These are phyloP conservation scores for Lonchura striata DNA, from an alignment of 2,113 vertebrate species.

Conservation along the genomic window DNA sequence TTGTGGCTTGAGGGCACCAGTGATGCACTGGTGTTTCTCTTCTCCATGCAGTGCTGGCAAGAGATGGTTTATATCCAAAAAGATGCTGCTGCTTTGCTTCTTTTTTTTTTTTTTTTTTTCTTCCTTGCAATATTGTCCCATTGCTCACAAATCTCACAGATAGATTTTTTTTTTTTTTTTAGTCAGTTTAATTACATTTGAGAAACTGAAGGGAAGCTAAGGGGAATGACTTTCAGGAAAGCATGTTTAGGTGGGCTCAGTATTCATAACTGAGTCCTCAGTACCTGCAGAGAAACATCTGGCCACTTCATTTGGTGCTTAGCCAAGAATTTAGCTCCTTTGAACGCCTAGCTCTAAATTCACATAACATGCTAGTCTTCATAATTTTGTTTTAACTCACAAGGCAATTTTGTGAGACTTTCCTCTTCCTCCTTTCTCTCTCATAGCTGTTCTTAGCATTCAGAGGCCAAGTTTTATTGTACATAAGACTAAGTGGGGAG, in stretches of 20 bases:
- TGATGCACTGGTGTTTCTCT: not conserved
- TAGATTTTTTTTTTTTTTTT: not conserved
- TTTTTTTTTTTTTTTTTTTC: not conserved
- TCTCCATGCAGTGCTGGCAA: not conserved
- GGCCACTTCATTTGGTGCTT: not conserved
- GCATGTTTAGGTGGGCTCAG: not conserved
- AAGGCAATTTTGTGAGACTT: not conserved
- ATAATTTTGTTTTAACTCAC: not conserved
- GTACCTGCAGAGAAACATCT: not conserved
- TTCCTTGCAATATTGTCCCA: not conserved
- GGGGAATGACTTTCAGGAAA: not conserved
- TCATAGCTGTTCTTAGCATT: not conserved
- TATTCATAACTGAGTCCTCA: not conserved
- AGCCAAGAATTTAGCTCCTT: not conserved
- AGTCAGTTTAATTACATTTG: not conserved
- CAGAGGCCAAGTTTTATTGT: not conserved
- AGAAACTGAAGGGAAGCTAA: not conserved
- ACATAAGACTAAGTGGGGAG: fast-evolving
- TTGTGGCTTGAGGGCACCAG: not conserved
- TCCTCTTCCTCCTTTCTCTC: not conserved
- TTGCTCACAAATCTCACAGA: not conserved
- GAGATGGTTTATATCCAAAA: not conserved
- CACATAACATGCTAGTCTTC: not conserved
- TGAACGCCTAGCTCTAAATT: not conserved
- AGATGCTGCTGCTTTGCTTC: not conserved